Base-by-base conservation (phyloP, 2,888 invertebrate species). In the Trypoxylon attenuatum region DNA sequence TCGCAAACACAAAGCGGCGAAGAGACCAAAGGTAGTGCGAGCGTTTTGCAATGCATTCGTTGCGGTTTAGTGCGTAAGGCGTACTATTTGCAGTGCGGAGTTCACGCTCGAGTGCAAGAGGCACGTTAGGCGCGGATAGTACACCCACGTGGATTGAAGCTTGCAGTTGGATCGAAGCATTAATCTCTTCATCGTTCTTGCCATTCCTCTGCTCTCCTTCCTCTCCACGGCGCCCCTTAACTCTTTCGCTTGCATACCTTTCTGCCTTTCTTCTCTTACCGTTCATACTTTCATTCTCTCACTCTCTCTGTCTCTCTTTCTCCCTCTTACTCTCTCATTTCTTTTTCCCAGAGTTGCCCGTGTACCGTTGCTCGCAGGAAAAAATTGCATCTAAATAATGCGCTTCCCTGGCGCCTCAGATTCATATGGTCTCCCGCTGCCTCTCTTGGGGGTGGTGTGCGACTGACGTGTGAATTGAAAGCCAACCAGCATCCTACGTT, bases 311-410 rank as follows among this genome's bases (percentile, higher is more conserved):
- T 21, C 15, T 23, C 23, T 15, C 5, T 46, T 27, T 46, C 15
- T 25, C 46, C 27, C 25, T 10, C 27, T 25, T 46, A 18, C 33
- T 52, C 53, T 21, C 47, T 33, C n/a, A n/a, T n/a, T n/a, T n/a
- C n/a, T n/a, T n/a, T n/a, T n/a, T n/a, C n/a, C 33, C 15, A 6
- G 16, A 16, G 13, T 22, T 15, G 10, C 41, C 23, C 50, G 56
- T 42, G 45, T 43, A 47, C 33, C 46, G 8, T 3, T 10, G 38
- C 39, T 6, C 33, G 41, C 41, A 22, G 25, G 61, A 60, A 63
- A 63, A 65, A 71, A 74, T 74, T 74, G 73, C 68, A 55, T 71
- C 70, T 71, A 68, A 71, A 73, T 71, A 74, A 74, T 74, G 62
- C 58, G 62, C 21, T 22, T 33, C 23, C 23, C 55, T 29, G 23